phyloP scores from a whole-genome alignment of 2,888 invertebrate genomes.

The Tuta absoluta region DNA sequence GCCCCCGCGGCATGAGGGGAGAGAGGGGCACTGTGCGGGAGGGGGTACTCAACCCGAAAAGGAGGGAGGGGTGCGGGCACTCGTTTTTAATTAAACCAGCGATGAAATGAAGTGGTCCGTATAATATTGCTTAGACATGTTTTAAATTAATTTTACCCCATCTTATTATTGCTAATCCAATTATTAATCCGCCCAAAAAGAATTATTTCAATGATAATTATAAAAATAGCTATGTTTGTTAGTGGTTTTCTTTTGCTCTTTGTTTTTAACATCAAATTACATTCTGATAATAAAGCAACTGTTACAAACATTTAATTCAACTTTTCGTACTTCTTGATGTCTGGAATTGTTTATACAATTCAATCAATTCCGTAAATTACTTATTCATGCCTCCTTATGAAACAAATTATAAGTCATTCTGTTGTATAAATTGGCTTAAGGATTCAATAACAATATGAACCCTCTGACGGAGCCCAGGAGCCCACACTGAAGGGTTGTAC shows the following conservation, averaged over 20 bases:
- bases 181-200: constrained; percentile 38
- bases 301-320: constrained; percentile 6
- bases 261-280: background rate
- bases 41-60: constrained; percentile 77
- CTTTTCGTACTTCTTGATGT: constrained; percentile 8
- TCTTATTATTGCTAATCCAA: constrained; percentile 60
- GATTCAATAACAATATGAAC: constrained; percentile 43
- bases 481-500: constrained; percentile 65
- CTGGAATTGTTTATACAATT: constrained; percentile 19
- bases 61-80: constrained; percentile 77
- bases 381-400: constrained; percentile 17
- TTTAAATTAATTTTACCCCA: constrained; percentile 77
- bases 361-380: constrained; percentile 23
- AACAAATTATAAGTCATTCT: constrained; percentile 31
- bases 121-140: constrained; percentile 81
- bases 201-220: background rate
- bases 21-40: constrained; percentile 67
- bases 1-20: constrained; percentile 71
- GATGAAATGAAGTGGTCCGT: constrained; percentile 81
- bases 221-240: background rate
- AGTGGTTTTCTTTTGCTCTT: background rate
- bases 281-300: background rate
- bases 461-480: constrained; percentile 51
- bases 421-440: constrained; percentile 38
- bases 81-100: constrained; percentile 81